Evolutionary conservation across 2,888 invertebrate species (phyloP).

Genomic region (Oegoconia quadripuncta): DNA sequence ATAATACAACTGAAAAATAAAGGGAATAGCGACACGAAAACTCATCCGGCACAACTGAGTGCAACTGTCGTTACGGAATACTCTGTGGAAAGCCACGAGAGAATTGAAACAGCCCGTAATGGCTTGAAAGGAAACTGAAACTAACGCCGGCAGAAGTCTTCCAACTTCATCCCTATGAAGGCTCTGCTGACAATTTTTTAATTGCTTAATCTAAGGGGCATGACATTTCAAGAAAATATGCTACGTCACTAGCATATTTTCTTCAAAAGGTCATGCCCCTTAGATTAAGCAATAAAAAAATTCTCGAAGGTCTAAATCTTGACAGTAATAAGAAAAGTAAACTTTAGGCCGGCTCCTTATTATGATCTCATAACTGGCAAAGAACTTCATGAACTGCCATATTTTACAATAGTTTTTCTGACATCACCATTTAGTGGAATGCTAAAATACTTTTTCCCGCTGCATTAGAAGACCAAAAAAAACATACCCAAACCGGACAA

Average conservation of each 20-base stretch:
- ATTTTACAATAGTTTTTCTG: conserved; percentile 6
- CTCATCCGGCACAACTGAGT: no score
- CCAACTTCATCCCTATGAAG: background rate
- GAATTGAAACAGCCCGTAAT: conserved; percentile 8
- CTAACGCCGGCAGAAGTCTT: background rate
- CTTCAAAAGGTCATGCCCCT: background rate
- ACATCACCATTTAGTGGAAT: conserved; percentile 10
- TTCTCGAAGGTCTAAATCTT: background rate
- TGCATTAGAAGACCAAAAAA: background rate
- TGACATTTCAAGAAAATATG: no score
- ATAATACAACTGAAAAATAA: no score
- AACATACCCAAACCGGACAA: background rate
- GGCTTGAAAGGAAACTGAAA: conserved; percentile 4
- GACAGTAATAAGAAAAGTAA: background rate
- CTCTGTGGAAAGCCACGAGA: conserved; percentile 13
- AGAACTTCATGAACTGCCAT: conserved; percentile 9
- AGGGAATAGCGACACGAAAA: no score
- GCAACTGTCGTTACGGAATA: conserved; percentile 7
- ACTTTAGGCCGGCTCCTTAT: background rate
- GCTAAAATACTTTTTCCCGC: background rate
- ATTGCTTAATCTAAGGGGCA: no score
- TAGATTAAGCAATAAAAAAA: background rate
- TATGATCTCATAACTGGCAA: conserved; percentile 12
- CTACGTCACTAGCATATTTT: background rate
- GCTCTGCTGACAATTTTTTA: background rate